Percentiles rank a stretch among this genome's conserved stretches.
Evolutionary conservation across 2,113 vertebrate genomes (phyloP).

Genomic region (Cryptoleucopteryx plumbea): DNA sequence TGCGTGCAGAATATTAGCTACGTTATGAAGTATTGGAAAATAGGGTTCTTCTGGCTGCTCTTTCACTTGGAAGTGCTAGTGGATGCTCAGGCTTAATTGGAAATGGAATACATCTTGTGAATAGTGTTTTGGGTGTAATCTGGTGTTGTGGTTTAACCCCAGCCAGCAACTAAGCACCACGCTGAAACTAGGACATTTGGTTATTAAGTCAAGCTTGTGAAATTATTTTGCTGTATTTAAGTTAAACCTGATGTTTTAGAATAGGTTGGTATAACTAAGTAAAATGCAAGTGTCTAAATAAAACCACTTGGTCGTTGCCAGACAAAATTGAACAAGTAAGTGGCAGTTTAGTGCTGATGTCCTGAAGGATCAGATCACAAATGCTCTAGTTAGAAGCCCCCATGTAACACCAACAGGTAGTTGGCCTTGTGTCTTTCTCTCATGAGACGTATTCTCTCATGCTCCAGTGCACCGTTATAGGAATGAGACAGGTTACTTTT

Average conservation of each 20-base stretch:
- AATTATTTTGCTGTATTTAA: background rate
- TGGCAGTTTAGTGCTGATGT: background rate
- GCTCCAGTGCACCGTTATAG: too few relatives aligned
- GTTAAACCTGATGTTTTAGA: background rate
- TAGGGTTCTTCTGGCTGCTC: background rate
- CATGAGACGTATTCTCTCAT: background rate
- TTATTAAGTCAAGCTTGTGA: background rate
- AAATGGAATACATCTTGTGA: background rate
- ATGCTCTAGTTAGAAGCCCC: background rate
- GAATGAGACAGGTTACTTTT: background rate
- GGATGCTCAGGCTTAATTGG: background rate
- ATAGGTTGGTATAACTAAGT: background rate
- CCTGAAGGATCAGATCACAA: background rate
- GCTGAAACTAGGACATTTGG: background rate
- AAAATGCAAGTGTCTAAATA: background rate
- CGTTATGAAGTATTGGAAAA: background rate
- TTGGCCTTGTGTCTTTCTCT: background rate
- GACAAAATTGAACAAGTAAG: background rate
- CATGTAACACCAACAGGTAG: rapidly evolving
- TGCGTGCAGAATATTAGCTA: background rate
- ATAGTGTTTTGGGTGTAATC: background rate
- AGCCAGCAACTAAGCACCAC: too few relatives aligned
- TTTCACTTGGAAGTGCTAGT: background rate
- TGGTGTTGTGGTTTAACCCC: background rate
- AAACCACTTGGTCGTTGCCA: background rate